These are phyloP conservation scores for Falco berigora DNA, from an alignment of 2,797 vertebrate genomes.

Conservation along the genomic window DNA sequence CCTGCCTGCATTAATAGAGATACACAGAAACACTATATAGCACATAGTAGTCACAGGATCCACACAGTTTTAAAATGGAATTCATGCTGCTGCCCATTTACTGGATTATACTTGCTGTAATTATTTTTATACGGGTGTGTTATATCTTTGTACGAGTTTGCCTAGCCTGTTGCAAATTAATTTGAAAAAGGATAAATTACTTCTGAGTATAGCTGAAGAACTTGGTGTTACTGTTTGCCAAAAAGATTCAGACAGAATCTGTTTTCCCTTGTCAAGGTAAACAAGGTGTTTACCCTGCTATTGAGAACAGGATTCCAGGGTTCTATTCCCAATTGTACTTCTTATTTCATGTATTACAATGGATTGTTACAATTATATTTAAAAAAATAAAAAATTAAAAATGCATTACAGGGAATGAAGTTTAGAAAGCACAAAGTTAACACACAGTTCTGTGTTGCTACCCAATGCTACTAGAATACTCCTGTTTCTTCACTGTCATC, in stretches of 20 bases:
- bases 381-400: neutral
- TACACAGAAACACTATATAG: neutral
- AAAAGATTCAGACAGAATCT: neutral
- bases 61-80: neutral
- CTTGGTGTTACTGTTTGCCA: neutral
- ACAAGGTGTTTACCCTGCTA: neutral
- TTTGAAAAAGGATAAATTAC: neutral
- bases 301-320: neutral
- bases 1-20: neutral
- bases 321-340: neutral
- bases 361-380: neutral
- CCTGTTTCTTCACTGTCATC: neutral
- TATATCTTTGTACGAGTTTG: neutral
- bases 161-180: neutral
- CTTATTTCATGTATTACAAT: neutral
- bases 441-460: neutral
- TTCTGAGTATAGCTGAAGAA: neutral
- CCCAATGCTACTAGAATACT: neutral
- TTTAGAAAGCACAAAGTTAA: neutral
- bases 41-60: fast-evolving
- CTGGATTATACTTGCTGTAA: neutral
- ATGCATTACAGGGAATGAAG: neutral
- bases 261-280: neutral
- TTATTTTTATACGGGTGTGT: too few relatives aligned
- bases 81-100: neutral